phyloP scores from a whole-genome alignment of 2,888 invertebrate species.

The Holacanthella duospinosa region DNA sequence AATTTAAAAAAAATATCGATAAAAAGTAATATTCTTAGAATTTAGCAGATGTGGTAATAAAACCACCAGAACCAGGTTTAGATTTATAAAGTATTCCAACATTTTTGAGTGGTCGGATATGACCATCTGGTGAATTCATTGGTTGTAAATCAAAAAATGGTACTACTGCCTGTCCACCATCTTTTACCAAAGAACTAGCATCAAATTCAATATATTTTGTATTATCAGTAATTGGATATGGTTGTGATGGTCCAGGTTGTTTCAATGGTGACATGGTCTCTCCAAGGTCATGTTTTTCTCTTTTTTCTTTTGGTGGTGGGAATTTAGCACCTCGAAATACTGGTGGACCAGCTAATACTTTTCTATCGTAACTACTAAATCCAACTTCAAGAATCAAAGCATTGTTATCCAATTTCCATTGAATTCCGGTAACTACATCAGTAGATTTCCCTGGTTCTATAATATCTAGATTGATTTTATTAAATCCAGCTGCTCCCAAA shows the following conservation, averaged over 20 bases:
- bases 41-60: constrained; percentile 8
- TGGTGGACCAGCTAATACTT: not conserved
- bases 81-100: constrained; percentile 18
- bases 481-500: constrained; percentile 12
- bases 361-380: not conserved
- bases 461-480: constrained; percentile 14
- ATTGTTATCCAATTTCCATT: constrained; percentile 10
- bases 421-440: constrained; percentile 15
- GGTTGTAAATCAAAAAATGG: constrained; percentile 19
- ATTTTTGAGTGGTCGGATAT: constrained; percentile 6
- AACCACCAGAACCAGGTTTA: constrained; percentile 18
- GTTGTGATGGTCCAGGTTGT: constrained; percentile 18
- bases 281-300: not conserved
- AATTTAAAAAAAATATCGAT: too few species aligned
- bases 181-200: constrained; percentile 14
- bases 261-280: constrained; percentile 6
- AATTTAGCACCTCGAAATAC: constrained; percentile 10
- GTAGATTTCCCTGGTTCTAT: constrained; percentile 7
- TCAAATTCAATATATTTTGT: constrained; percentile 14
- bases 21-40: too few species aligned
- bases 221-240: constrained; percentile 12
- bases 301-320: constrained; percentile 7
- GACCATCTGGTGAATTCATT: not conserved
- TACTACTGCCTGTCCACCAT: constrained; percentile 16
- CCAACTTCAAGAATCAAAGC: constrained; percentile 7